These are phyloP conservation scores for Tangachromis dhanisi DNA, from an alignment of 2,113 vertebrate genomes.

Conservation along the genomic window DNA sequence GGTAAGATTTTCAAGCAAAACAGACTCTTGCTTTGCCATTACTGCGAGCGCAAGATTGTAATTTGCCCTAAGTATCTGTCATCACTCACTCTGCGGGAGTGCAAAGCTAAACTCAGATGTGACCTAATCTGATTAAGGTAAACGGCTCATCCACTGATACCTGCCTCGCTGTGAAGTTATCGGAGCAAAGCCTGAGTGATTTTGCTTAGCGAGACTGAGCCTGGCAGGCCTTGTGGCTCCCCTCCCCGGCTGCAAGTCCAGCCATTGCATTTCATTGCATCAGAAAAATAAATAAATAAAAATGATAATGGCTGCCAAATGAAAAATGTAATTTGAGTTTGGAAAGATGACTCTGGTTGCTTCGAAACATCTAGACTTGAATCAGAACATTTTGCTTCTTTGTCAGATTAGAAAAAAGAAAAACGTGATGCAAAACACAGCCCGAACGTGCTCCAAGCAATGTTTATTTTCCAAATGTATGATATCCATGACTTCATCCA, in stretches of 20 bases:
- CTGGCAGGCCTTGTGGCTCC: background rate
- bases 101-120: constrained; percentile 36
- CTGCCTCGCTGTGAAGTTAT: constrained; percentile 23
- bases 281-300: constrained; percentile 20
- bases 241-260: background rate
- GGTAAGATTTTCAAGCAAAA: background rate
- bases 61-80: background rate
- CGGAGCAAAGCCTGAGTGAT: constrained; percentile 16
- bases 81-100: background rate
- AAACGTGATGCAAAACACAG: background rate
- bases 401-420: background rate
- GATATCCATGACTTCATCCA: background rate
- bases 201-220: background rate
- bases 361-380: background rate
- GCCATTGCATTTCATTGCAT: constrained; percentile 51
- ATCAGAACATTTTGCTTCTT: background rate
- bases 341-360: background rate
- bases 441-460: background rate
- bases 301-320: constrained; percentile 20
- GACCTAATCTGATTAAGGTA: constrained; percentile 60
- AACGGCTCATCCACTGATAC: constrained; percentile 57
- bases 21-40: background rate
- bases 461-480: background rate
- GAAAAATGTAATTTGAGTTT: constrained; percentile 23
- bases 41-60: background rate